phyloP scores from a whole-genome alignment of 2,888 invertebrate genomes.

The Cantharis lateralis region DNA sequence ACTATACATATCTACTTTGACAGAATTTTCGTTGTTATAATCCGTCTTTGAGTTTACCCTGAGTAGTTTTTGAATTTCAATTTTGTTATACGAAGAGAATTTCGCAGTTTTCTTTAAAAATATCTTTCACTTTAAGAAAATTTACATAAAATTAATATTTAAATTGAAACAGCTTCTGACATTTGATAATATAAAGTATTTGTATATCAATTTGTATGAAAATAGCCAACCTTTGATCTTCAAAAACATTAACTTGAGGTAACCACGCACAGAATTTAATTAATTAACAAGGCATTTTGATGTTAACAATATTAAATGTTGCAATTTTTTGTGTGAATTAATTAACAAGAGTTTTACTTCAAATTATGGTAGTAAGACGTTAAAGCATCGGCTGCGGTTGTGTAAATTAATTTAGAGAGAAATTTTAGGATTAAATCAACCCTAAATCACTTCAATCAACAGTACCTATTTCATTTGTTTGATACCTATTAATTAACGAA shows the following conservation, averaged over 20 bases:
- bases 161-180: background rate
- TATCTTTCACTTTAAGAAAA: background rate
- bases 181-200: background rate
- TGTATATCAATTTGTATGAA: background rate
- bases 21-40: background rate
- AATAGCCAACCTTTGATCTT: background rate
- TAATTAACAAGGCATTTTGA: background rate
- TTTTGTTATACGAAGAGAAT: background rate
- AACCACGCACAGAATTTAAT: background rate
- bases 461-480: background rate
- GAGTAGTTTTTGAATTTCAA: background rate
- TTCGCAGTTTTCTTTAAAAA: background rate
- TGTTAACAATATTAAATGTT: background rate
- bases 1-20: background rate
- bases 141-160: background rate
- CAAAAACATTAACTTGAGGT: background rate
- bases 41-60: background rate
- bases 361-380: background rate
- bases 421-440: background rate
- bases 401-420: background rate
- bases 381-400: background rate
- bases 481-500: background rate
- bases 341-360: background rate
- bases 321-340: background rate
- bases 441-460: background rate